A percentile compares a stretch with the other conserved stretches of the same genome.
Conservation (phyloP, 2,888 invertebrate species). For the Agrotis ipsilon region DNA sequence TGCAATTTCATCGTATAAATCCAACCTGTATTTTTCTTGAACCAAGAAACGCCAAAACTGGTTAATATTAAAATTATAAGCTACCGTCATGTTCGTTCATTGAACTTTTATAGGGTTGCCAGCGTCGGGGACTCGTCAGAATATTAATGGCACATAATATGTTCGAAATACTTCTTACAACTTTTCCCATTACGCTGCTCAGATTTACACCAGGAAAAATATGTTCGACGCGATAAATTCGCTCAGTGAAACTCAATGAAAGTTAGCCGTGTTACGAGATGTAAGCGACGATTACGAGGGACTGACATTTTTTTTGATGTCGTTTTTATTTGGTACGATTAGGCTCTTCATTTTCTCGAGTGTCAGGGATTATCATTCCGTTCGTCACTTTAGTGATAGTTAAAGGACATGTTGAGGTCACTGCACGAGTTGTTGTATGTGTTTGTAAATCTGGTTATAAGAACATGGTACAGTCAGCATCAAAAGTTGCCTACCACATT, state of each 20-base stretch:
- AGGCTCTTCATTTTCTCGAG: background rate
- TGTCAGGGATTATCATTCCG: background rate
- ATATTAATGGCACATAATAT: slow-evolving; percentile 90
- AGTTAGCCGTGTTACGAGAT: slow-evolving; percentile 77
- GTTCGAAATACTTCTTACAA: slow-evolving; percentile 90
- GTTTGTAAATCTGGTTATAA: background rate
- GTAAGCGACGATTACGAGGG: slow-evolving; percentile 62
- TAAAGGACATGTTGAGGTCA: background rate
- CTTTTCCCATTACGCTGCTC: slow-evolving; percentile 89
- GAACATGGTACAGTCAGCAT: too few species aligned
- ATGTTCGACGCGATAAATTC: slow-evolving; percentile 78
- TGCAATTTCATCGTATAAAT: background rate
- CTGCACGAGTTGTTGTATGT: background rate
- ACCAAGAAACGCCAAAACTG: slow-evolving; percentile 45
- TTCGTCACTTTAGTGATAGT: background rate
- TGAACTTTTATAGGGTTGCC: slow-evolving; percentile 85
- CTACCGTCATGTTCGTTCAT: slow-evolving; percentile 76
- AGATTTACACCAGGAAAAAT: slow-evolving; percentile 86
- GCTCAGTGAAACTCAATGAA: slow-evolving; percentile 79
- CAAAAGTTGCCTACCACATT: too few species aligned
- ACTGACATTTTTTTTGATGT: slow-evolving; percentile 60
- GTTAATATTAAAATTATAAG: slow-evolving; percentile 74
- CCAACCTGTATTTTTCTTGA: slow-evolving; percentile 5
- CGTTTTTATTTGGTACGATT: slow-evolving; percentile 12
- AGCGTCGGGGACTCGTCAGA: slow-evolving; percentile 83